Conservation (phyloP, 2,797 vertebrate genomes). For the Phoebastria nigripes region DNA sequence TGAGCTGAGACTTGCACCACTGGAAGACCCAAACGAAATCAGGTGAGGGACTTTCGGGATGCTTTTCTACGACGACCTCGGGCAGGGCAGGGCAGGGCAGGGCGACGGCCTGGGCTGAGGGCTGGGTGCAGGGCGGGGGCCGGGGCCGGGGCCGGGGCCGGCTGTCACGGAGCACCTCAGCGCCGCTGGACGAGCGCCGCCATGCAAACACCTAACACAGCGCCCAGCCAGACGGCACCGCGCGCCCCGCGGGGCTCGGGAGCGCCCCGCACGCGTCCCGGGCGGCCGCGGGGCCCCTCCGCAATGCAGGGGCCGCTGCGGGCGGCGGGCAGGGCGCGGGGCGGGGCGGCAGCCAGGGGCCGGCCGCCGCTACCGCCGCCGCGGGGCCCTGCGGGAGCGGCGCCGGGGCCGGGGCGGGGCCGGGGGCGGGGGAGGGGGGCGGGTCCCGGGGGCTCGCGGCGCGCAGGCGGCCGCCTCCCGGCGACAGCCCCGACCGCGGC, state of each 20-base stretch:
- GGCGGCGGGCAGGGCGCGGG: background rate
- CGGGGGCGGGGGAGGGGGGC: background rate
- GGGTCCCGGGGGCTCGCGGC: background rate
- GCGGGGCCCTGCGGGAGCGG: background rate
- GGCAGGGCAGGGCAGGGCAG: background rate
- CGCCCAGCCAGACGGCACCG: background rate
- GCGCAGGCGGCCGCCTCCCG: background rate
- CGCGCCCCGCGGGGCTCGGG: background rate
- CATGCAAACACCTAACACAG: background rate
- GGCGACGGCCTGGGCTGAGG: rapidly evolving
- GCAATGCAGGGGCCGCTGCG: slow-evolving; percentile 29
- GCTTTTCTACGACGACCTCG: too few species aligned
- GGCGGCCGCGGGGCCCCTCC: background rate
- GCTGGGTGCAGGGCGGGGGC: background rate
- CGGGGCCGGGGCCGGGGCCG: background rate
- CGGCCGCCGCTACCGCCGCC: background rate
- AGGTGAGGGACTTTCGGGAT: background rate
- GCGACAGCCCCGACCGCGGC: background rate
- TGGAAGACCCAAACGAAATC: background rate
- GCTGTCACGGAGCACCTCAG: background rate
- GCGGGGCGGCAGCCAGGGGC: background rate
- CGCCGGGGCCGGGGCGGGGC: background rate
- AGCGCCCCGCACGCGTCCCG: background rate
- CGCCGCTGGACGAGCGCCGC: background rate
- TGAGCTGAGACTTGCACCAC: background rate